Conservation (phyloP, 2,113 vertebrate genomes). For the Rhodinocichla rosea region DNA sequence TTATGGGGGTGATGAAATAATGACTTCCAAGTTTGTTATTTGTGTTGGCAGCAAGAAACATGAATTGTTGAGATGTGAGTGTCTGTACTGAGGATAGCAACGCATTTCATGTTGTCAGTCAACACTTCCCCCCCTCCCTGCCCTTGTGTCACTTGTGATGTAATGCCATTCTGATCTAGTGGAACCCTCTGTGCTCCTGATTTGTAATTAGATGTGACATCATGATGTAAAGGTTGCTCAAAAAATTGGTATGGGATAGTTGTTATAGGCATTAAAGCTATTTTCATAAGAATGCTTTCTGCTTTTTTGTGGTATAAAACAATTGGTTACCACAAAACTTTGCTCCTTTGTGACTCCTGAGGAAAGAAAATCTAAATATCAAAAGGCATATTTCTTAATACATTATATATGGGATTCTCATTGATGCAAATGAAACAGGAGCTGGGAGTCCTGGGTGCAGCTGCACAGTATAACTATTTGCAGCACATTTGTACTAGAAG, state of each 20-base stretch:
- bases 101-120: constrained; percentile 10
- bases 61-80: neutral
- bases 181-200: neutral
- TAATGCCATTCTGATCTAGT: constrained; percentile 1
- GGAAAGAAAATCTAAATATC: neutral
- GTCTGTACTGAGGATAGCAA: constrained; percentile 23
- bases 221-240: neutral
- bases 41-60: constrained; percentile 20
- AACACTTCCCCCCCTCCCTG: neutral
- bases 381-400: neutral
- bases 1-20: neutral
- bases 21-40: neutral
- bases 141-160: neutral
- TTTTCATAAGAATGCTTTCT: neutral
- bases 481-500: neutral
- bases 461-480: neutral
- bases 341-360: neutral
- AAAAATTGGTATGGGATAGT: neutral
- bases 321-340: neutral
- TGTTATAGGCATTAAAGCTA: neutral
- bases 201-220: neutral
- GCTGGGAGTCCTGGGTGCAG: neutral
- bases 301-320: neutral
- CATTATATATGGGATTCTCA: neutral
- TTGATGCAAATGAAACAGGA: neutral